These are phyloP conservation scores for Daphoenositta chrysoptera DNA, from an alignment of 2,113 vertebrate genomes.

Conservation along the genomic window DNA sequence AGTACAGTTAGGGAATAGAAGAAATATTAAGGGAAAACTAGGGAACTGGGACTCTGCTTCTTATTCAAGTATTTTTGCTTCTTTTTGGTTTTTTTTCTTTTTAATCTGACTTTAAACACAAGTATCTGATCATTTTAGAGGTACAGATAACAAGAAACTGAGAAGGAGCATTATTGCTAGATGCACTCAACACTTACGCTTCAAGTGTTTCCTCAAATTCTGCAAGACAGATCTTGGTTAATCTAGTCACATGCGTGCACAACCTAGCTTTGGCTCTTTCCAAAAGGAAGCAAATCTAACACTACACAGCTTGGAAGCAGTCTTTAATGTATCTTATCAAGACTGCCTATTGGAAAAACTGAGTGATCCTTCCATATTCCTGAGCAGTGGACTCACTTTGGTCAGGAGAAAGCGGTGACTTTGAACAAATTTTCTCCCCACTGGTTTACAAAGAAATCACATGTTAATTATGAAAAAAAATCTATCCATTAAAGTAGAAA, in stretches of 20 bases:
- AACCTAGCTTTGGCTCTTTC: not conserved
- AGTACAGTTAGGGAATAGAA: not conserved
- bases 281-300: not conserved
- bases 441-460: not conserved
- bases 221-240: not conserved
- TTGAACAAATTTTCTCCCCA: not conserved
- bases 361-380: not conserved
- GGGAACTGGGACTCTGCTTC: not conserved
- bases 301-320: not conserved
- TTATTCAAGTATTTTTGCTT: not conserved
- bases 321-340: not conserved
- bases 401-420: not conserved
- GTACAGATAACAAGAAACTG: not conserved
- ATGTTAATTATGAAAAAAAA: not conserved
- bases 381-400: not conserved
- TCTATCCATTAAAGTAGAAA: not conserved
- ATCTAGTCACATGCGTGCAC: not conserved
- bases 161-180: not conserved
- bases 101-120: not conserved
- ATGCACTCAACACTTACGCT: not conserved
- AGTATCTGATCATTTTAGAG: not conserved
- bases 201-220: not conserved
- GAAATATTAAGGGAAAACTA: not conserved
- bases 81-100: not conserved
- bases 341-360: not conserved